Base-by-base conservation (phyloP, 2,888 invertebrate species). In the Papilio demoleus region DNA sequence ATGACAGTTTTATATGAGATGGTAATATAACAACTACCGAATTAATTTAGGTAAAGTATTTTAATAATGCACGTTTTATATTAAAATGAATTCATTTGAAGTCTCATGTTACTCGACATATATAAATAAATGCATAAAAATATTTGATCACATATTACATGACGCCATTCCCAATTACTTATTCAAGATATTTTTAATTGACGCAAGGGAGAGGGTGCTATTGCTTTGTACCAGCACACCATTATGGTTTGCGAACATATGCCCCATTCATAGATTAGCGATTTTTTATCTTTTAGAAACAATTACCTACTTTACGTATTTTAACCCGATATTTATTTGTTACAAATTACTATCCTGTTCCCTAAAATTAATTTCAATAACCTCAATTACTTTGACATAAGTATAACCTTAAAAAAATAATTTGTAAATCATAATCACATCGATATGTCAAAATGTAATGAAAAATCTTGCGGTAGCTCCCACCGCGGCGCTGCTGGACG, bases 181-280 rank as follows among this genome's bases (percentile, higher is more conserved):
- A 87, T 88, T 85, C 82, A 87, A 76, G 75, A 79, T 78, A 77
- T 80, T 80, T 81, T 79, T 84, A 84, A 85, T 84, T 81, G 84
- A 82, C 80, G 76, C 74, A 75, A 73, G 77, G 72, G 45, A 59
- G 71, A 71, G 72, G 70, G 68, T 66, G 71, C 73, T 68, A 80
- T 86, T 85, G 83, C 86, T 85, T 81, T 75, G 62, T 27, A 74
- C 70, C 74, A 74, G 70, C 77, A 79, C 74, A 64, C 58, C 71
- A 24, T 70, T 67, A 63, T 56, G 68, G 59, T 62, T 74, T 71
- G 68, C 56, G 70, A 75, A 76, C 79, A 77, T 79, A 74, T 79
- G 77, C 70, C 65, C 64, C 45, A 27, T 19, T 22, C 12, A 40
- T 5, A 14, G 24, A 24, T 24, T 14, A 9, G 17, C 19, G n/a